A percentile compares a stretch with the other conserved stretches of the same genome.
Conservation (phyloP, 2,797 vertebrate genomes). For the Halcyon badia region DNA sequence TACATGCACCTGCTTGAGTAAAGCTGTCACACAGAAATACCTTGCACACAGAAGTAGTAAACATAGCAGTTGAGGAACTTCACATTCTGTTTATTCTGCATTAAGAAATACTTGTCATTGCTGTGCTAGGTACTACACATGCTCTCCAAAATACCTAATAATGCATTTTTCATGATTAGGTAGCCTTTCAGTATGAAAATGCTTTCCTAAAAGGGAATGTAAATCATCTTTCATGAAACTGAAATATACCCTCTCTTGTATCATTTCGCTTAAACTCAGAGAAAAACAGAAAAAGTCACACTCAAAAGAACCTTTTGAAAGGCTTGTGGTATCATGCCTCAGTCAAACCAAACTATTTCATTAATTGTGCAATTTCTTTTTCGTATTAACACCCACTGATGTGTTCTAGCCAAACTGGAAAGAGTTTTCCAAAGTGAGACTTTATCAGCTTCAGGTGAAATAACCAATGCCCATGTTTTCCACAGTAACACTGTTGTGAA, state of each 20-base stretch:
- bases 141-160: not conserved
- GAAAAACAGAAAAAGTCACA: not conserved
- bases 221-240: not conserved
- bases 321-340: not conserved
- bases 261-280: not conserved
- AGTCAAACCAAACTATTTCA: not conserved
- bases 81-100: not conserved
- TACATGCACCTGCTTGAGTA: not conserved
- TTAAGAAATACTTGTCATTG: not conserved
- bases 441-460: not conserved
- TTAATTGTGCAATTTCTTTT: not conserved
- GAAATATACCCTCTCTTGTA: not conserved
- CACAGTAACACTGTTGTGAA: not conserved
- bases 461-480: not conserved
- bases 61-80: not conserved
- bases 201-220: not conserved
- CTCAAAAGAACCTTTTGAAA: not conserved
- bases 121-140: not conserved
- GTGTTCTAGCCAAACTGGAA: not conserved
- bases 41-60: not conserved
- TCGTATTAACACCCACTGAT: not conserved
- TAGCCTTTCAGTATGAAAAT: not conserved
- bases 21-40: not conserved
- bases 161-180: not conserved
- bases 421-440: not conserved